Base-by-base conservation (phyloP, 2,797 vertebrate genomes). In the Vultur gryphus region DNA sequence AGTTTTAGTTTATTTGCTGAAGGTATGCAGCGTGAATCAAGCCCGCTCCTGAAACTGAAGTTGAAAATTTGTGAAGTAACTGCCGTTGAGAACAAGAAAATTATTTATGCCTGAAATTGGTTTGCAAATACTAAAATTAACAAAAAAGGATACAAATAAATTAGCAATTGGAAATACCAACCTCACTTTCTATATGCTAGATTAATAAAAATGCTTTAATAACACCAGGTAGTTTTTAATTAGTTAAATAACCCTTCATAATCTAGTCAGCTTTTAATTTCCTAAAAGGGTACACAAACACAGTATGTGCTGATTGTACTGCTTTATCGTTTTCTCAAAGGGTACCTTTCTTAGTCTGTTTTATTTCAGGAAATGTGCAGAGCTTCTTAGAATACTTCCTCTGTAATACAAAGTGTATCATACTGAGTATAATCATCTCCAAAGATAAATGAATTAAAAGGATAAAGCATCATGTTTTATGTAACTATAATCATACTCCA, bases 361-460 rank as follows among this genome's bases (percentile, higher is more conserved):
- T 51, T 59, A 59, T 66, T 95, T 92, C 55, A 65, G 46, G 69
- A 93, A 88, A 76, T 48, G 23, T 33, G 43, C 49, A 84, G 52
- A 80, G 62, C 28, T 66, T 75, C 95, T 78, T 31, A 28, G n/a
- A 89, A 49, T 72, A 20, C 69, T 62, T 86, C 29, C 44, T 87
- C 54, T 84, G 43, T 55, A 55, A 65, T 76, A 66, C 35, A 54
- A 65, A 84, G 13, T 80, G 8, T 72, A 76, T 85, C 77, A 37
- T 41, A 28, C 44, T 8, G 15, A 57, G 19, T 71, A 49, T 64
- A 69, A 82, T 75, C 65, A 71, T 79, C 41, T 83, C 17, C 49
- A 64, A 81, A 86, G 59, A 84, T 44, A 93, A 92, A 87, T 80
- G 15, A 94, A 86, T 93, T 94, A 33, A 69, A 95, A 94, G 67